Evolutionary conservation across 2,888 invertebrate species (phyloP), one percentile per base, ranked within the genome.

Genomic region (Nudaria mundana): DNA sequence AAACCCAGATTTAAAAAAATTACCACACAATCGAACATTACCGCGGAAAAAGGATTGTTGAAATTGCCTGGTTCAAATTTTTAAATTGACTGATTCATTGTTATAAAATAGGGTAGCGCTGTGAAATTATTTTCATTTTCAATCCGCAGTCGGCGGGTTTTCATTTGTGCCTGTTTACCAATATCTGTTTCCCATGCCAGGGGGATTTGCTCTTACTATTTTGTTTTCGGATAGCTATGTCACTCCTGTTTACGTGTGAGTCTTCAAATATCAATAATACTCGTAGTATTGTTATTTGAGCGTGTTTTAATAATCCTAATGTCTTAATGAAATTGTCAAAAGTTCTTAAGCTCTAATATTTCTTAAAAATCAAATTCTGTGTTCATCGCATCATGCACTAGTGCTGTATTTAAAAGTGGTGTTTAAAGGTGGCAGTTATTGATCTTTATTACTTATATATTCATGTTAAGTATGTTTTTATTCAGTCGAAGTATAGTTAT

Each of bases 1-100:
- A 33, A 28, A 14, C 16, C 28, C 15, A 22, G 6, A 20, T 29
- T 30, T 20, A 28, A 43, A 38, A 37, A 37, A 25, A 26, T 38
- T 20, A 13, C 6, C 14, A 8, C n/a, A 10, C 29, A 14, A 32
- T 30, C 18, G 34, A 11, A 28, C 11, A 45, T 52, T 41, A 34
- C 40, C 29, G 45, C 31, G 30, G 29, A 46, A 45, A 59, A 61
- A 51, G 50, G 43, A 49, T 60, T 54, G 52, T 54, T 52, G 56
- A 60, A 63, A 60, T 52, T 49, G 47, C 44, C 37, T n/a, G 45
- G 56, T 56, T 59, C 52, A 55, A 56, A 48, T 57, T 59, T 54
- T 61, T 52, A 59, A 63, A 60, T 59, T 57, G 57, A 57, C 51
- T 63, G 56, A 66, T 63, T 65, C 56, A 61, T 58, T 61, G 52